phyloP scores from a whole-genome alignment of 2,113 vertebrate genomes.

The Epinephelus moara region DNA sequence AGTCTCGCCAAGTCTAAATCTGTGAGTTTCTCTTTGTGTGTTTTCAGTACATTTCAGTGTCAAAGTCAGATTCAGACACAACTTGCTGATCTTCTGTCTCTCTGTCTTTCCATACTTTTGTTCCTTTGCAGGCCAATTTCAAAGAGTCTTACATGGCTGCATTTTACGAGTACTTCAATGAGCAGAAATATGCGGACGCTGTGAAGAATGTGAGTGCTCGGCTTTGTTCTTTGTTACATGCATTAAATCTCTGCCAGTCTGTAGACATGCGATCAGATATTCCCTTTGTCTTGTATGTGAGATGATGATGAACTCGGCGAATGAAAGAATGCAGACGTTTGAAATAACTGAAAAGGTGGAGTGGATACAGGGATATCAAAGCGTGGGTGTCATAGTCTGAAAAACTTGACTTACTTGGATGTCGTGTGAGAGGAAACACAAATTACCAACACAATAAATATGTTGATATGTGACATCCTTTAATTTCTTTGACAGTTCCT shows the following conservation, averaged over 20 bases:
- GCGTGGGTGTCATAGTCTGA: neutral
- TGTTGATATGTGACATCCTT: slow-evolving; percentile 20
- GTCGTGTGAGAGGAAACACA: neutral
- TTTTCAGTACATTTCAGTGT: neutral
- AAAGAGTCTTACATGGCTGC: slow-evolving; percentile 98
- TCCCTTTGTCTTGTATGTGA: slow-evolving; percentile 6
- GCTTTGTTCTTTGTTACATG: neutral
- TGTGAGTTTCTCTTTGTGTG: slow-evolving; percentile 82
- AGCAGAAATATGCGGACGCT: slow-evolving; percentile 97
- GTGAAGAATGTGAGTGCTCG: slow-evolving; percentile 94
- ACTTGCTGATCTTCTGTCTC: neutral
- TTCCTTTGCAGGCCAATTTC: slow-evolving; percentile 91
- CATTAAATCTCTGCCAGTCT: slow-evolving; percentile 20
- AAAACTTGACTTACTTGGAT: neutral
- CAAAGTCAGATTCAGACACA: neutral
- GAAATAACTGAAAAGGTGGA: neutral
- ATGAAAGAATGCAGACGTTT: neutral
- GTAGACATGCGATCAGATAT: neutral
- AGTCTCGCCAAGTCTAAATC: slow-evolving; percentile 99
- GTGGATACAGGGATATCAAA: neutral
- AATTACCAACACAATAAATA: neutral
- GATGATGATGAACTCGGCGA: neutral
- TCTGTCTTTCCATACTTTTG: slow-evolving; percentile 41
- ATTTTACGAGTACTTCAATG: slow-evolving; percentile 98
- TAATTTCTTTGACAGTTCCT: slow-evolving; percentile 88